These are phyloP conservation scores for Sphaerodactylus townsendi DNA, from an alignment of 2,113 vertebrate species.

Conservation along the genomic window DNA sequence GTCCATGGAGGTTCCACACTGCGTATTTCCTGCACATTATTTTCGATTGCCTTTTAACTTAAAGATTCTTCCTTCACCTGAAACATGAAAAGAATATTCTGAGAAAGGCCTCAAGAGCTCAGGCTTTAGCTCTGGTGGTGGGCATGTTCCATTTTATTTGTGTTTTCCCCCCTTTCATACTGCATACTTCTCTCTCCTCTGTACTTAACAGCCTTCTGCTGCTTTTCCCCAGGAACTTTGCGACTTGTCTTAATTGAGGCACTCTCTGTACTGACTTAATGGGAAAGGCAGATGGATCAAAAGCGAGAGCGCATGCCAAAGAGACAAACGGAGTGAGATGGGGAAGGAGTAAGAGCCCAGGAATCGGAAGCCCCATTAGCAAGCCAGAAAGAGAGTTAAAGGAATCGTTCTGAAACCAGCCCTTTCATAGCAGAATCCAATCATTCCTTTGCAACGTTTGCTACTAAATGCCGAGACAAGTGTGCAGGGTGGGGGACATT, in stretches of 20 bases:
- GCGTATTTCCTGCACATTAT: too few species aligned
- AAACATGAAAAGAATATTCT: not conserved
- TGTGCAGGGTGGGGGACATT: too few species aligned
- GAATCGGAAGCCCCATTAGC: not conserved
- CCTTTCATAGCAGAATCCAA: not conserved
- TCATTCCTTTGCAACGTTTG: not conserved
- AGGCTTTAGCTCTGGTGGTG: not conserved
- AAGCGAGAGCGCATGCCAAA: not conserved
- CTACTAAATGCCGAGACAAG: too few species aligned
- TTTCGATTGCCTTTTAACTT: too few species aligned
- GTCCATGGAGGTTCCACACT: too few species aligned
- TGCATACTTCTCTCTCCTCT: not conserved
- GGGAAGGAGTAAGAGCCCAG: not conserved
- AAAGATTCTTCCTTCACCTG: not conserved
- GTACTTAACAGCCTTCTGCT: not conserved
- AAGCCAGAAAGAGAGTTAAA: not conserved
- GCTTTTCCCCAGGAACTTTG: not conserved
- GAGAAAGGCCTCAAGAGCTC: not conserved
- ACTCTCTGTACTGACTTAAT: conserved; percentile 19
- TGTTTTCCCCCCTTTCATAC: too few species aligned
- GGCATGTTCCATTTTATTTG: too few species aligned
- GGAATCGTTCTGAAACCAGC: not conserved
- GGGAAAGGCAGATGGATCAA: conserved; percentile 15
- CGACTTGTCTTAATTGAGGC: conserved; percentile 14
- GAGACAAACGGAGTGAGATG: not conserved